phyloP scores from a whole-genome alignment of 1,140 invertebrate species.

The Diabrotica undecimpunctata region DNA sequence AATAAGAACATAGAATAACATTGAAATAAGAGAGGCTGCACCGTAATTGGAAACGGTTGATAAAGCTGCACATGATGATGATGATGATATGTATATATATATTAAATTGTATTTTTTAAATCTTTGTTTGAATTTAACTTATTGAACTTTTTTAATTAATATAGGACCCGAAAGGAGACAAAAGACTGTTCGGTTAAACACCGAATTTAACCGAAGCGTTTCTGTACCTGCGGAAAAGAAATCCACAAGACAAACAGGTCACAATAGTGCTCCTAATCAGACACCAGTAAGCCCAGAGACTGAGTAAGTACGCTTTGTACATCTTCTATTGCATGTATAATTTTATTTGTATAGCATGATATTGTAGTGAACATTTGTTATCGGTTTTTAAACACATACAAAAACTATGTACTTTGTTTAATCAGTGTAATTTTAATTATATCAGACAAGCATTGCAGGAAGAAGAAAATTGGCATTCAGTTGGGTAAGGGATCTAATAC shows the following conservation, averaged over 20 bases:
- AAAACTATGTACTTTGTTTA: not conserved
- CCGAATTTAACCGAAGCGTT: constrained; percentile 78
- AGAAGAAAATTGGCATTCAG: constrained; percentile 15
- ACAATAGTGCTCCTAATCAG: constrained; percentile 47
- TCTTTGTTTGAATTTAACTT: no score
- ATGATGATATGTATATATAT: no score
- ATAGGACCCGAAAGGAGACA: constrained; percentile 42
- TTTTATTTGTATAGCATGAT: not conserved
- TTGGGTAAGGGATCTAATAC: not conserved
- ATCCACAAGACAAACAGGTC: constrained; percentile 31
- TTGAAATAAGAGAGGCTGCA: no score
- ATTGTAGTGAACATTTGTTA: not conserved
- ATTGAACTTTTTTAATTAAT: no score
- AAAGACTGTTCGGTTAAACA: constrained; percentile 45
- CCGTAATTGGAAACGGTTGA: no score
- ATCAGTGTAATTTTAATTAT: no score
- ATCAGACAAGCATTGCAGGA: not conserved
- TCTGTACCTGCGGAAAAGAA: constrained; percentile 77
- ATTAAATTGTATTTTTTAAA: no score
- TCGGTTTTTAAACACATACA: not conserved
- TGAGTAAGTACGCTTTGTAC: constrained; percentile 35
- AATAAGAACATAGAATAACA: no score
- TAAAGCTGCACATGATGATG: no score
- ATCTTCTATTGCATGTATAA: no score
- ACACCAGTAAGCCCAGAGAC: constrained; percentile 62